A percentile compares a stretch with the other conserved stretches of the same genome.
Conservation (phyloP, 2,888 invertebrate species). For the Globia sparganii region DNA sequence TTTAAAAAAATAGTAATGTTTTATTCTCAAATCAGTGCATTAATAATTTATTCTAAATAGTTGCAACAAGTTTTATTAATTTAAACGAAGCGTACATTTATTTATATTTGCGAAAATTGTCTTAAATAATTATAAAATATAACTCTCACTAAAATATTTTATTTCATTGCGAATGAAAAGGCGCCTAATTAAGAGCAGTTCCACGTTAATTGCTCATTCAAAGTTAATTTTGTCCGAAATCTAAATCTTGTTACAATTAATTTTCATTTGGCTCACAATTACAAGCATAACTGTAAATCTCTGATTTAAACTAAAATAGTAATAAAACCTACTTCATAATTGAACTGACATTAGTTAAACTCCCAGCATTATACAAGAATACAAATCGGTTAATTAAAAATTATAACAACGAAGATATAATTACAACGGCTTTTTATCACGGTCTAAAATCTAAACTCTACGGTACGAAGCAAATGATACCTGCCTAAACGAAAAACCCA, state of each 20-base stretch:
- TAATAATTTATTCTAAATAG: neutral
- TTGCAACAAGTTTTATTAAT: neutral
- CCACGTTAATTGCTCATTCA: slow-evolving; percentile 8
- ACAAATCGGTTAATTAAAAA: slow-evolving; percentile 26
- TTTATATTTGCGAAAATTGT: neutral
- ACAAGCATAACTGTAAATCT: neutral
- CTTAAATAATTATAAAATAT: neutral
- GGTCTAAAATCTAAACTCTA: slow-evolving; percentile 19
- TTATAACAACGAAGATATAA: slow-evolving; percentile 23
- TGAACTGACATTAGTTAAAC: slow-evolving; percentile 4
- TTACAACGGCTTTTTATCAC: slow-evolving; percentile 31
- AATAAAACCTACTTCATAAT: slow-evolving; percentile 21
- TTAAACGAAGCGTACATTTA: neutral
- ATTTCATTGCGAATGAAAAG: neutral
- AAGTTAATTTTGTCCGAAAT: slow-evolving; percentile 18
- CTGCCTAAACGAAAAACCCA: neutral
- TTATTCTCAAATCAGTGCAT: slow-evolving; percentile 1
- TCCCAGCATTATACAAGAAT: slow-evolving; percentile 7
- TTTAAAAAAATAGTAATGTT: neutral
- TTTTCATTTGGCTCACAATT: slow-evolving; percentile 29
- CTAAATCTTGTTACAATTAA: slow-evolving; percentile 29
- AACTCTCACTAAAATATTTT: neutral
- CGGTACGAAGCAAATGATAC: neutral
- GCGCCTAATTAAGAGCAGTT: slow-evolving; percentile 16
- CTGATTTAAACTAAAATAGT: neutral